These are phyloP conservation scores for Tenebrio molitor DNA, from an alignment of 1,140 invertebrate species.

Conservation along the genomic window DNA sequence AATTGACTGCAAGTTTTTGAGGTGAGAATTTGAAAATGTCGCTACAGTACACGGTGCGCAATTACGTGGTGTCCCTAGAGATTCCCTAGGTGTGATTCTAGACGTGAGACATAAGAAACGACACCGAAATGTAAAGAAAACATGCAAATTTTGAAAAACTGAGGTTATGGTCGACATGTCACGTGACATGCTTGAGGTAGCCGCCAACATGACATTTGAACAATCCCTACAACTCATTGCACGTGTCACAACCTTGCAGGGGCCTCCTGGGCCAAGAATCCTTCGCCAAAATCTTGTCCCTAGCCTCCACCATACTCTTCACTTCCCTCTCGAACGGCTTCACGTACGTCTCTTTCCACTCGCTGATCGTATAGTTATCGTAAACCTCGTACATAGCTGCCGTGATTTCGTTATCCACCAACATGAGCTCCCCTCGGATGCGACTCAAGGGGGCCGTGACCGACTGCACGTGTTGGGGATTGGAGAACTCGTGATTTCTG, in stretches of 20 bases:
- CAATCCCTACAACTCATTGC: constrained; percentile 13
- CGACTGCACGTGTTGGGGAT: constrained; percentile 66
- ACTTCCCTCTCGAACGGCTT: constrained; percentile 54
- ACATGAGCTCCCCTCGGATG: constrained; percentile 74
- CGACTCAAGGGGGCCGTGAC: constrained; percentile 69
- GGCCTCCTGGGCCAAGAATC: constrained; percentile 56
- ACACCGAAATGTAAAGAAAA: no score
- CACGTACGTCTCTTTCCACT: constrained; percentile 76
- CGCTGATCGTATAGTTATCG: constrained; percentile 79
- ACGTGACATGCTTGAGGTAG: no score
- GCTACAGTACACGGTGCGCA: no score
- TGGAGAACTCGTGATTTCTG: constrained; percentile 79
- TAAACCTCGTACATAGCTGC: constrained; percentile 78
- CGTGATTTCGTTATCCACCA: constrained; percentile 72
- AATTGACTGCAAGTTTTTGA: no score
- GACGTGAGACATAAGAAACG: no score
- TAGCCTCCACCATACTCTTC: constrained; percentile 47
- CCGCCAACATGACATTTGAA: no score
- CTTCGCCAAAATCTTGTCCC: constrained; percentile 47
- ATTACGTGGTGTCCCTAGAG: no score
- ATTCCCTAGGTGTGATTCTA: no score
- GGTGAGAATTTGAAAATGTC: no score
- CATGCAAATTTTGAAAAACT: no score
- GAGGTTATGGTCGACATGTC: no score
- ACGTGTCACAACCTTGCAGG: constrained; percentile 27